Base-by-base conservation (phyloP, 2,113 vertebrate species). In the Misgurnus anguillicaudatus region DNA sequence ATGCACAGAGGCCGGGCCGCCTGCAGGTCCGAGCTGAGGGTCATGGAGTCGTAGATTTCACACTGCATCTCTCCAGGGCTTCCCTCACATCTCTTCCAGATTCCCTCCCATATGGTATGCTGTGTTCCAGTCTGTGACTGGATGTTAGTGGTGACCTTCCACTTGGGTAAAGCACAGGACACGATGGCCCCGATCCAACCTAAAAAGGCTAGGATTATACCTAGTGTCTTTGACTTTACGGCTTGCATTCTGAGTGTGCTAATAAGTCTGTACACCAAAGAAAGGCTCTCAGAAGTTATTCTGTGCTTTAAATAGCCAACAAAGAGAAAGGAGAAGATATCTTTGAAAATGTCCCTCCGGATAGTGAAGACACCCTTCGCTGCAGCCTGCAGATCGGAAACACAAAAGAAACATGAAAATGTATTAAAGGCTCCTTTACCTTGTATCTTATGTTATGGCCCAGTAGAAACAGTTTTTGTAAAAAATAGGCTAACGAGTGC, bases 1-100 rank as follows among this genome's bases (percentile, higher is more conserved):
- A 98, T 82, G 0, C 93, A 88, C 75, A 99, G 90, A 16, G 96
- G 96, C 0, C 97, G 93, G 3, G 97, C 95, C 0, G 95, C 96
- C 88, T 99, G 97, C n/a, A 97, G 88, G 77, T 98, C 95, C 13
- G 89, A 91, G 0, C 89, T 90, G 55, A 99, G 90, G 0, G 95
- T 94, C 89, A 96, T 91, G 55, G 95, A 96, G 90, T 97, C 94
- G 6, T 96, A 91, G 82, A 92, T 83, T 78, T 96, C 95, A 69
- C 95, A 95, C 79, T 93, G 93, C 91, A 95, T 94, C 87, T 95
- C 93, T 0, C 94, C 94, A 0, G 94, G 95, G 86, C 94, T 96
- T 87, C 94, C 93, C 79, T 94, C 92, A 9, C 95, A 97, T 88
- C 85, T 90, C 94, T 96, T 96, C 95, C 95, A 97, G 80, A 97